These are phyloP conservation scores for Lepus townsendii DNA, from an alignment of 2,797 vertebrate genomes.

Conservation along the genomic window DNA sequence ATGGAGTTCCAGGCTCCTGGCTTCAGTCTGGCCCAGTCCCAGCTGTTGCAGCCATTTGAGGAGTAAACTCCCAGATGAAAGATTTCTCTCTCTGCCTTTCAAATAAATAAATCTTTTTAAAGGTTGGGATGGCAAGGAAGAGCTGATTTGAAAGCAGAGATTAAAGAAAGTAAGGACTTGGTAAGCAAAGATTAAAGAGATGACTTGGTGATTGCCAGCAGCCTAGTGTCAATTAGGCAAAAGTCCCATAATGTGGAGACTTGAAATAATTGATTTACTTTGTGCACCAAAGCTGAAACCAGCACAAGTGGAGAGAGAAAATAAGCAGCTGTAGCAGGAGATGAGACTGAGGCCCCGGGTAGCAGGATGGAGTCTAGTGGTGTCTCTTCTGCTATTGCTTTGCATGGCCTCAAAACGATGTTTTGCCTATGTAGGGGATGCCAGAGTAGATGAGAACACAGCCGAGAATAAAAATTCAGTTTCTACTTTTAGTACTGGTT, in stretches of 20 bases:
- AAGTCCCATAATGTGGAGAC: background rate
- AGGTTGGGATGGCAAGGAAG: no score
- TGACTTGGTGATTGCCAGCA: background rate
- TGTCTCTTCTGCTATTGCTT: background rate
- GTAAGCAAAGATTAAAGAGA: background rate
- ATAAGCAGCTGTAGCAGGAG: background rate
- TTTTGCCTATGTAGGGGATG: background rate
- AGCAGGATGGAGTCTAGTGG: background rate
- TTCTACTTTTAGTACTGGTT: slow-evolving; percentile 3
- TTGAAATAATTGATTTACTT: slow-evolving; percentile 40
- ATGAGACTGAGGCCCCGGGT: background rate
- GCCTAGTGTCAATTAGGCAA: background rate
- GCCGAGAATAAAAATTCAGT: background rate
- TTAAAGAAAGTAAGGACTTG: slow-evolving; percentile 24
- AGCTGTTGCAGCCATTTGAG: no score
- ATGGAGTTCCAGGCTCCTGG: no score
- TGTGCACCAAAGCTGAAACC: background rate
- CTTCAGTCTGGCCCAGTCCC: no score
- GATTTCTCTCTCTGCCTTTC: no score
- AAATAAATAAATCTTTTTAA: no score
- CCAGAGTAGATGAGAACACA: background rate
- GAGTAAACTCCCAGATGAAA: no score
- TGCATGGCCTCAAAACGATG: background rate
- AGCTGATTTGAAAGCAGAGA: slow-evolving; percentile 31
- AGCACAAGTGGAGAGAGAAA: background rate